Base-by-base conservation (phyloP, 1,140 invertebrate species). In the Drosophila virilis region DNA sequence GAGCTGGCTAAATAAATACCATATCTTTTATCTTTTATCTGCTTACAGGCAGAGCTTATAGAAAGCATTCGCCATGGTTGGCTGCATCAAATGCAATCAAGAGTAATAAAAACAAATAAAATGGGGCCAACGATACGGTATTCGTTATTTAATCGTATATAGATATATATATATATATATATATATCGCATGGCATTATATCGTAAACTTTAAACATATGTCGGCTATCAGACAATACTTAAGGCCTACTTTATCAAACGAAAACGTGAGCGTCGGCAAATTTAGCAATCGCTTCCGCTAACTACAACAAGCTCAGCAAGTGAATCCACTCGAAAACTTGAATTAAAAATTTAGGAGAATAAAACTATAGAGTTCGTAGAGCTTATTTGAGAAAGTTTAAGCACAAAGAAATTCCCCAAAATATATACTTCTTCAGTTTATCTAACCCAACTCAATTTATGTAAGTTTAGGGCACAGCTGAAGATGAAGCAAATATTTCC, bases 1-100 rank as follows among this genome's bases (percentile, higher is more conserved):
- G 83, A 59, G 57, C 75, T 81, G 75, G 75, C 76, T 88, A 86
- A 84, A 89, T 83, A 89, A 86, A 79, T 77, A 65, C 33, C 55
- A 57, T 69, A 70, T 82, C 69, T 81, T 65, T 77, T 73, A 76
- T 77, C 51, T 65, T 59, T 43, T 70, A 66, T 67, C 58, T 62
- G 13, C 15, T 46, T 43, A 62, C n/a, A 38, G 66, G 37, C 17
- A 35, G 69, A 45, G 60, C 10, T 8, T 1, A 40, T 35, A 38
- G 38, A 61, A 33, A 8, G 35, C 22, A 54, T 32, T 45, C 60
- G 62, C 22, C 62, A 73, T 40, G 70, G 37, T 48, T 45, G 12
- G 55, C 35, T 69, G 66, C 71, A 69, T 8, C 55, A 57, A 59
- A 40, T 38, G 70, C 54, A 67, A 33, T 42, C 15, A 50, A 32